Base-by-base conservation (phyloP, 2,888 invertebrate species). In the Tupiocoris notatus region DNA sequence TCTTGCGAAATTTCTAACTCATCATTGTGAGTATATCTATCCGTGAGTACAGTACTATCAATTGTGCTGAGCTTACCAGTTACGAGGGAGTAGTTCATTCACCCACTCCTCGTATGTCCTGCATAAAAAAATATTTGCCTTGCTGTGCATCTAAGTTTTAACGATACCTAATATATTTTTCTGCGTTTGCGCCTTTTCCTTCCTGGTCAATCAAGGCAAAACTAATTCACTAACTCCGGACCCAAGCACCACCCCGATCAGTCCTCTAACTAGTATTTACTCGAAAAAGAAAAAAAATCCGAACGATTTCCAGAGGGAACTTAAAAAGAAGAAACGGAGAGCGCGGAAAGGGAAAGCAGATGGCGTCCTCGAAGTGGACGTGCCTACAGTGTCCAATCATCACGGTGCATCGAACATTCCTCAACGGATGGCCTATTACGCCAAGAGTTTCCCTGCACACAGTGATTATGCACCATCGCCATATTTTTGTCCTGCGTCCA, bases 401-500 rank as follows among this genome's bases (percentile, higher is more conserved):
- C 63, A 71, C 57, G 66, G 71, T 1, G 25, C 62, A 16, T 12
- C 65, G n/a, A 63, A 63, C 20, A 68, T 75, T 1, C 78, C 77
- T 0, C 75, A 78, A 39, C 62, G 79, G 54, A 79, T 79, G 77
- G 75, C 68, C 64, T 79, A 78, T 79, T 79, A 80, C 79, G 77
- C 78, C 61, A 77, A 79, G 66, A 77, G 79, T 58, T 80, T 78
- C 71, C 79, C 79, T 0, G 68, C 77, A 22, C 73, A 59, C 54
- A 71, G 23, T 57, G 79, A 78, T 64, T 78, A 77, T 73, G 79
- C 74, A 0, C 77, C 78, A 0, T 74, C 79, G 23, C 78, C 78
- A n/a, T 80, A 80, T 75, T 80, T 80, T 78, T 80, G 79, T 67
- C 80, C 80, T 7, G 77, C 79, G 6, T 79, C 80, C 9, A 77